Conservation (phyloP, 2,797 vertebrate species). For the Peromyscus aztecus region DNA sequence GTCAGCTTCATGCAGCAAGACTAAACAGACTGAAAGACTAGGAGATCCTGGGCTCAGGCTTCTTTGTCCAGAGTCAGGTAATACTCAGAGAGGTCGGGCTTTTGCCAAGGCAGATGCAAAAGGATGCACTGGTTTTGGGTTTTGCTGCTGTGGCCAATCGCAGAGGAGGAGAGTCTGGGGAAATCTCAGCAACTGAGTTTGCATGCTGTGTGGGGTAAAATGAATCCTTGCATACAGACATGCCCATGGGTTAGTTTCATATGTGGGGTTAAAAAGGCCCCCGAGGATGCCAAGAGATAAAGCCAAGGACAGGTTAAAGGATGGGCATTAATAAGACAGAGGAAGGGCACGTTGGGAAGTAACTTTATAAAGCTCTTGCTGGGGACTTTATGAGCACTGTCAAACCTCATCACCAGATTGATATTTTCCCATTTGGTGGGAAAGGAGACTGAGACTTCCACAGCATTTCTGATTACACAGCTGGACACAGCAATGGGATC, state of each 20-base stretch:
- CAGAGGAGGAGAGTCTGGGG: neutral
- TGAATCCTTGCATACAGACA: neutral
- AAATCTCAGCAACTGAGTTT: neutral
- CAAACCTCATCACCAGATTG: neutral
- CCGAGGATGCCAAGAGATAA: slow-evolving; percentile 28
- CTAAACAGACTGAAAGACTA: neutral
- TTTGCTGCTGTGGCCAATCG: neutral
- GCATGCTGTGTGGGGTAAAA: neutral
- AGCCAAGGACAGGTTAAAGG: slow-evolving; percentile 51
- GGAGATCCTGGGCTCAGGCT: fast-evolving
- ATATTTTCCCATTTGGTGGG: neutral
- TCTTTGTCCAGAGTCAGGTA: neutral
- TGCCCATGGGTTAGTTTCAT: neutral
- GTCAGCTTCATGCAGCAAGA: neutral
- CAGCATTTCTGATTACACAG: neutral
- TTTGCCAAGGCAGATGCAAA: neutral
- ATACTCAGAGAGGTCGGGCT: neutral
- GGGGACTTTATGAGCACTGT: neutral
- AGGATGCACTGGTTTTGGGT: neutral
- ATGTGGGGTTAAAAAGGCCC: slow-evolving; percentile 32
- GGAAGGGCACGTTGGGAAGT: neutral
- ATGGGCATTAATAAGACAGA: slow-evolving; percentile 21
- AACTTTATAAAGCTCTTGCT: neutral
- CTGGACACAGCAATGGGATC: neutral
- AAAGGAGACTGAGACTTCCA: neutral